These are phyloP conservation scores for Lepidiolamprologus cunningtoni DNA, from an alignment of 2,113 vertebrate genomes.

Conservation along the genomic window DNA sequence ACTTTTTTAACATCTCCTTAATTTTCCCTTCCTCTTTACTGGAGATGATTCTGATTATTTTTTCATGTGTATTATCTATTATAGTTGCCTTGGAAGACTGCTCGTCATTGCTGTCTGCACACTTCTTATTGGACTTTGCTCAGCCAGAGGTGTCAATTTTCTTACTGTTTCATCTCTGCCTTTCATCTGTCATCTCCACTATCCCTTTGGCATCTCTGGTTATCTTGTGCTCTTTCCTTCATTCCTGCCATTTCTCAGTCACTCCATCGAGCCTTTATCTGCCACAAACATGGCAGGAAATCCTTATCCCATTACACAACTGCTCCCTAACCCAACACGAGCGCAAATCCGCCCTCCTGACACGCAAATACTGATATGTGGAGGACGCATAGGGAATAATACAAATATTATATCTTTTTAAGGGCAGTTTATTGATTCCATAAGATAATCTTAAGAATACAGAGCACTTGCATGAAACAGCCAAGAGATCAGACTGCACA, in stretches of 20 bases:
- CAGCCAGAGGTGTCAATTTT: neutral
- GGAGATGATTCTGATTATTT: neutral
- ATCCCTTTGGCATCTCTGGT: neutral
- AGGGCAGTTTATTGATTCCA: neutral
- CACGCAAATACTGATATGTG: neutral
- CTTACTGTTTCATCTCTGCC: constrained; percentile 15
- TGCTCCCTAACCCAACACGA: neutral
- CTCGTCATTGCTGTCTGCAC: neutral
- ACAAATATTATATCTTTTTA: neutral
- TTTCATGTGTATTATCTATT: neutral
- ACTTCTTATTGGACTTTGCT: neutral
- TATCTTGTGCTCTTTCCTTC: neutral
- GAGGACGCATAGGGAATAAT: neutral
- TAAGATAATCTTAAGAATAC: neutral
- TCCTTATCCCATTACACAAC: constrained; percentile 45
- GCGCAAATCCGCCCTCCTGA: neutral
- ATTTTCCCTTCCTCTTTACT: neutral
- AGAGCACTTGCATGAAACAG: neutral
- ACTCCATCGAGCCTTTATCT: constrained; percentile 30
- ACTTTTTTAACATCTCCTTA: neutral
- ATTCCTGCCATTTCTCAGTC: neutral
- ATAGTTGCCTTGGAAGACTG: neutral
- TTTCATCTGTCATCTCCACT: constrained; percentile 4
- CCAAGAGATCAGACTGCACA: neutral
- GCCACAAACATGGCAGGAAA: constrained; percentile 37